These are phyloP conservation scores for Mycalesis mineus DNA, from an alignment of 2,888 invertebrate species.

Conservation along the genomic window DNA sequence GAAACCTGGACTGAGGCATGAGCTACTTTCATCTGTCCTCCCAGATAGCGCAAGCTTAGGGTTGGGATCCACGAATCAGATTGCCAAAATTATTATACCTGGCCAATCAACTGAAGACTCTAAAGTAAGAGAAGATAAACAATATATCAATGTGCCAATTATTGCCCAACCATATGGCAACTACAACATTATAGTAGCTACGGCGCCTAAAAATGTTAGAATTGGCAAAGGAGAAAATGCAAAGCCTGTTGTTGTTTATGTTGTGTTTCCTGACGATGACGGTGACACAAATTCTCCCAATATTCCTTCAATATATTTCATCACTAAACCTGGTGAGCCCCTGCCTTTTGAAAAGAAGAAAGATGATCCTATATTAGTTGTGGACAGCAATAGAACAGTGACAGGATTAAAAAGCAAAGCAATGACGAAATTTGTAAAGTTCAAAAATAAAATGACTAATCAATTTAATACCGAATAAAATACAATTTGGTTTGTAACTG, in stretches of 20 bases:
- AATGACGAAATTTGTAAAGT: slow-evolving; percentile 52
- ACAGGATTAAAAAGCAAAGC: slow-evolving; percentile 60
- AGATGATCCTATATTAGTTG: slow-evolving; percentile 49
- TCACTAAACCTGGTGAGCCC: slow-evolving; percentile 37
- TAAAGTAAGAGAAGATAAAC: slow-evolving; percentile 20
- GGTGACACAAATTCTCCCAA: slow-evolving; percentile 33
- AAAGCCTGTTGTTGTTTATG: slow-evolving; percentile 49
- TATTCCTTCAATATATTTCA: slow-evolving; percentile 58
- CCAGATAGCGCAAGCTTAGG: slow-evolving; percentile 35
- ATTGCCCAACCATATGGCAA: slow-evolving; percentile 45
- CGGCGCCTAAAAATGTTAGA: slow-evolving; percentile 52
- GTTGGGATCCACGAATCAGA: slow-evolving; percentile 47
- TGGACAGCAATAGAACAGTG: slow-evolving; percentile 61
- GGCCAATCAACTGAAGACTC: slow-evolving; percentile 23
- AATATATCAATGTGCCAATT: slow-evolving; percentile 51
- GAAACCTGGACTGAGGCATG: slow-evolving; percentile 25
- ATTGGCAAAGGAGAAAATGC: slow-evolving; percentile 37
- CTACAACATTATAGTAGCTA: slow-evolving; percentile 61
- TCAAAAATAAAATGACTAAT: slow-evolving; percentile 52
- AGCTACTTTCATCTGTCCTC: slow-evolving; percentile 35
- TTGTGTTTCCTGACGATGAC: slow-evolving; percentile 53
- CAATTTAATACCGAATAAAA: slow-evolving; percentile 7
- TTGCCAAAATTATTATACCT: slow-evolving; percentile 45
- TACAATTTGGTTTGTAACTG: neutral
- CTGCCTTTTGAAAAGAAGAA: slow-evolving; percentile 32